Conservation (phyloP, 2,113 vertebrate genomes). For the Empidonax alnorum region DNA sequence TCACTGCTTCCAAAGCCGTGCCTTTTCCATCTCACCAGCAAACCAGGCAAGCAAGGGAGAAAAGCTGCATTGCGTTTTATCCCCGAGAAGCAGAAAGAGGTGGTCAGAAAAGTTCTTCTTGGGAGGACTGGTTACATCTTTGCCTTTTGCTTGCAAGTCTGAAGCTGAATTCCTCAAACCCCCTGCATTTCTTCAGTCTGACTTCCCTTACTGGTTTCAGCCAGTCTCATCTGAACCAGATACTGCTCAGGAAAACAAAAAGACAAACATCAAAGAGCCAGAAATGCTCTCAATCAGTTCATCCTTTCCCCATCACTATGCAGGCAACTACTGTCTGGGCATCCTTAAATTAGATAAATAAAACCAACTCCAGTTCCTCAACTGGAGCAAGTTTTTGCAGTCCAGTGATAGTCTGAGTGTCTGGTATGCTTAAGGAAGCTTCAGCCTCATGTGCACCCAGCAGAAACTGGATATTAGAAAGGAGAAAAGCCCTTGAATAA, state of each 20-base stretch:
- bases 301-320: not conserved
- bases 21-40: too few species aligned
- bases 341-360: not conserved
- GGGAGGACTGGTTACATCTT: not conserved
- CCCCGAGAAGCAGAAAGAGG: not conserved
- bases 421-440: not conserved
- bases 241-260: not conserved
- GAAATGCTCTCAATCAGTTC: not conserved
- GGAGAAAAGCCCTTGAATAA: constrained; percentile 51
- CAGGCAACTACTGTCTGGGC: not conserved
- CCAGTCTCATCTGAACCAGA: not conserved
- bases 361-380: not conserved
- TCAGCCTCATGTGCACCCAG: not conserved
- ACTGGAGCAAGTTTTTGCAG: not conserved
- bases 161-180: not conserved
- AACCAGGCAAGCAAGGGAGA: not conserved
- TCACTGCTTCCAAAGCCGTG: not conserved
- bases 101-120: not conserved
- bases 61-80: not conserved
- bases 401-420: not conserved
- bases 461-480: not conserved
- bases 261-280: not conserved
- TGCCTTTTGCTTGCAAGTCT: not conserved
- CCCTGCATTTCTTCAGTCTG: not conserved
- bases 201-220: not conserved